These are phyloP conservation scores for Syngnathus rostellatus DNA, from an alignment of 2,797 vertebrate species.

Conservation along the genomic window DNA sequence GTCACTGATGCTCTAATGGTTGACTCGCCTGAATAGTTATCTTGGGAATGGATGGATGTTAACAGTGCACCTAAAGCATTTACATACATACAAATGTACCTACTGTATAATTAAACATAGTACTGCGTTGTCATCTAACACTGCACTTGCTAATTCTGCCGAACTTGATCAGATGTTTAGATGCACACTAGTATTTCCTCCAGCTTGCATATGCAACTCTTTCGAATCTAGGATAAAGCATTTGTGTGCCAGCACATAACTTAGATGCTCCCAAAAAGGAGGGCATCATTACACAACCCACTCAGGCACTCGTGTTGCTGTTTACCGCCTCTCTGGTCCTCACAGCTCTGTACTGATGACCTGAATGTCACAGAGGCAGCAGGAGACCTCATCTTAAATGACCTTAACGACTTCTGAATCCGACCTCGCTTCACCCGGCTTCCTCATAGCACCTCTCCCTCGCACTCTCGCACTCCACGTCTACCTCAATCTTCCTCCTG, in stretches of 20 bases:
- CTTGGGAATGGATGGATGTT: not conserved
- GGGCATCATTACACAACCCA: slow-evolving; percentile 6
- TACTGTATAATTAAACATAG: not conserved
- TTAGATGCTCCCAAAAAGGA: not conserved
- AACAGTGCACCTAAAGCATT: not conserved
- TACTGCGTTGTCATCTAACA: not conserved
- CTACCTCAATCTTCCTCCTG: slow-evolving; percentile 29
- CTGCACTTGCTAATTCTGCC: not conserved
- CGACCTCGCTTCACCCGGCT: slow-evolving; percentile 16
- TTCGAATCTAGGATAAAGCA: not conserved
- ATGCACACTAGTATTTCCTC: not conserved
- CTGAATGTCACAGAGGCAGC: slow-evolving; percentile 22
- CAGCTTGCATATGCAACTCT: not conserved
- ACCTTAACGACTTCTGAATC: slow-evolving; percentile 47
- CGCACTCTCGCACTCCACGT: slow-evolving; percentile 9
- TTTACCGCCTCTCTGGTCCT: slow-evolving; percentile 11
- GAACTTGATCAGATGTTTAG: not conserved
- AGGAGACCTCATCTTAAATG: slow-evolving; percentile 38
- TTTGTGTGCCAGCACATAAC: slow-evolving; percentile 1
- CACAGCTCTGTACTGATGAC: slow-evolving; percentile 27
- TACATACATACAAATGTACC: not conserved
- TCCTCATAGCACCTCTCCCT: slow-evolving; percentile 3
- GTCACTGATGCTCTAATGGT: not conserved
- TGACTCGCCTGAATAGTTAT: not conserved
- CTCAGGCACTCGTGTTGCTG: slow-evolving; percentile 5